phyloP scores from a whole-genome alignment of 2,888 invertebrate genomes.

The Uloborus plumipes region DNA sequence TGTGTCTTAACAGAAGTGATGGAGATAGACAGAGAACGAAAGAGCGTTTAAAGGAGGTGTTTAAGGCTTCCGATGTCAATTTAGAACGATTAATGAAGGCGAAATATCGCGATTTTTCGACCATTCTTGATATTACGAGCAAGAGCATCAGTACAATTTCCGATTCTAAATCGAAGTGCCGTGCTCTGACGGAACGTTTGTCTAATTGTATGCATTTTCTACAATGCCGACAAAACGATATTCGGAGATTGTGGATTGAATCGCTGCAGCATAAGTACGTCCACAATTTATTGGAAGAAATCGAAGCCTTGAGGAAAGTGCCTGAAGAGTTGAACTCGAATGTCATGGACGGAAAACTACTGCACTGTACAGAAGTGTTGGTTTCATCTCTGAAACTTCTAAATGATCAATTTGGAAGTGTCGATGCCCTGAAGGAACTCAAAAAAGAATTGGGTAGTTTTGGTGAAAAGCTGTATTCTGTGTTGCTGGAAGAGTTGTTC shows the following conservation, averaged over 20 bases:
- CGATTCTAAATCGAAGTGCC: constrained; percentile 33
- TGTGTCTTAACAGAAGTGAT: constrained; percentile 32
- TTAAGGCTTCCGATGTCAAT: constrained; percentile 17
- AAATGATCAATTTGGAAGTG: constrained; percentile 11
- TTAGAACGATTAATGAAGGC: constrained; percentile 24
- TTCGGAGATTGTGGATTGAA: constrained; percentile 94
- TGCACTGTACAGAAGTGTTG: constrained; percentile 33
- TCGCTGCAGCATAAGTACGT: constrained; percentile 95
- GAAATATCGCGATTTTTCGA: constrained; percentile 2
- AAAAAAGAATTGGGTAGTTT: constrained; percentile 21
- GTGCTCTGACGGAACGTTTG: constrained; percentile 24
- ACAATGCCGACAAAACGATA: constrained; percentile 90
- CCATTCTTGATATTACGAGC: constrained; percentile 10
- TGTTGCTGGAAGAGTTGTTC: constrained; percentile 36
- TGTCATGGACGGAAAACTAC: constrained; percentile 20
- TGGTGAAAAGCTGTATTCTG: constrained; percentile 27
- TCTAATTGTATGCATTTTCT: constrained; percentile 82
- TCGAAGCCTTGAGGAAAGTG: constrained; percentile 75
- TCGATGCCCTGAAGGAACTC: constrained; percentile 37
- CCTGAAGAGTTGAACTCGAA: constrained; percentile 12
- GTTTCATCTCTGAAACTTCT: constrained; percentile 18
- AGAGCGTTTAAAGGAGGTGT: constrained; percentile 20
- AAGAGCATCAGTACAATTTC: constrained; percentile 9
- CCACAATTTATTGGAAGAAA: constrained; percentile 87
- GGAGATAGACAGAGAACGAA: constrained; percentile 26